Percentiles rank a stretch among this genome's conserved stretches.
Evolutionary conservation across 2,113 vertebrate species (phyloP).

Genomic region (Myocastor coypus): DNA sequence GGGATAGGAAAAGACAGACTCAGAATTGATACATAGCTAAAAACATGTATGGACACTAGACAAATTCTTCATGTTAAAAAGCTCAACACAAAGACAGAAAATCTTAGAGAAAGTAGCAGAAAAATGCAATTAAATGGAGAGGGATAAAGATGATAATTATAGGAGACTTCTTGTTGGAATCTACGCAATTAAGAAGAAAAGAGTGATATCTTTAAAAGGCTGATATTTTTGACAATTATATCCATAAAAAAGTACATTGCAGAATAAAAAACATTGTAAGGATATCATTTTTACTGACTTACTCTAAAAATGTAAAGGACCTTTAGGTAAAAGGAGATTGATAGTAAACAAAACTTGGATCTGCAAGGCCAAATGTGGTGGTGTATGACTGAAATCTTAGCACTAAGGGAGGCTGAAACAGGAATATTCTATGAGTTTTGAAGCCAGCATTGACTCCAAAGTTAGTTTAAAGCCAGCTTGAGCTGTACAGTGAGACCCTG

Average conservation of each 20-base stretch:
- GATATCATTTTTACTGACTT: not conserved
- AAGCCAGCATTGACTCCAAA: not conserved
- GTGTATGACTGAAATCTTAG: not conserved
- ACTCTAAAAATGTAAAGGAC: not conserved
- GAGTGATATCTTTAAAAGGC: not conserved
- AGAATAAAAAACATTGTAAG: not conserved
- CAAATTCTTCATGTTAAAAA: not conserved
- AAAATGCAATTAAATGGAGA: not conserved
- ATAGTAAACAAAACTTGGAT: not conserved
- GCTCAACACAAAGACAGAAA: not conserved
- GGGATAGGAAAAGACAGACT: not conserved
- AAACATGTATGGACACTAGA: not conserved
- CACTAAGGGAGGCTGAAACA: not conserved
- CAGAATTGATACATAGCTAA: not conserved
- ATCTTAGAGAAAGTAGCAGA: not conserved
- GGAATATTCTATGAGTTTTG: not conserved
- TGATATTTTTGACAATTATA: not conserved
- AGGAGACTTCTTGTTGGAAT: constrained; percentile 31
- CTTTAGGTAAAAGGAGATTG: not conserved
- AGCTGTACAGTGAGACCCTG: not conserved
- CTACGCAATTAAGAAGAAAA: not conserved
- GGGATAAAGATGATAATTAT: not conserved
- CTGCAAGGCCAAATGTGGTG: not conserved
- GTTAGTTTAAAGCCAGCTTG: not conserved
- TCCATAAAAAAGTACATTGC: not conserved